phyloP scores from a whole-genome alignment of 1,140 invertebrate genomes.

The Sinonovacula constricta region DNA sequence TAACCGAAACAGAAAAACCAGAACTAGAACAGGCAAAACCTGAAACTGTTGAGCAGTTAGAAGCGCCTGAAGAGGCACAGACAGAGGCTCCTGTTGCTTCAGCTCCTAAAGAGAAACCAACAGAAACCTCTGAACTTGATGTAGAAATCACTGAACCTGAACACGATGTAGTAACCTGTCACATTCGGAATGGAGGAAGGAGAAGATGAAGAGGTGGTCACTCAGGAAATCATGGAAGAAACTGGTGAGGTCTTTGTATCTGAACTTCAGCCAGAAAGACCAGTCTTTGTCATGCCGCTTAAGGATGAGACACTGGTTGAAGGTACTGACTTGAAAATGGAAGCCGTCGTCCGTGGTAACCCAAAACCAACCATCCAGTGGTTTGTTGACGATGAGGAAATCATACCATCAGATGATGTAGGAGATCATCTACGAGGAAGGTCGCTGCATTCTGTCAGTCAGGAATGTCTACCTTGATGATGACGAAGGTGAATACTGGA shows the following conservation, averaged over 20 bases:
- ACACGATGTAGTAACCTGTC: conserved; percentile 45
- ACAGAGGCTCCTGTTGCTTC: too few relatives aligned
- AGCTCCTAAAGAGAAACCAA: conserved; percentile 56
- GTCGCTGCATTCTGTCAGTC: conserved; percentile 69
- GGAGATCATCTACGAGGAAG: conserved; percentile 68
- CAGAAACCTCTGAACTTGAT: conserved; percentile 14
- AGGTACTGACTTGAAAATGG: conserved; percentile 64
- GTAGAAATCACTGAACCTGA: conserved; percentile 44
- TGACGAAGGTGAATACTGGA: conserved; percentile 76
- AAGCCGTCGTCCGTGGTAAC: conserved; percentile 68
- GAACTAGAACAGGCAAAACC: conserved; percentile 26
- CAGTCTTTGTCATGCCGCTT: conserved; percentile 71
- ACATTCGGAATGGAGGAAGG: conserved; percentile 48
- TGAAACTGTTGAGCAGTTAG: conserved; percentile 36
- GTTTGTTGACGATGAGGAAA: conserved; percentile 73
- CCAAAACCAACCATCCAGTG: conserved; percentile 72
- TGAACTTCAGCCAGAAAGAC: conserved; percentile 62
- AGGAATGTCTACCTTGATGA: conserved; percentile 73
- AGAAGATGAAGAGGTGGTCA: conserved; percentile 49
- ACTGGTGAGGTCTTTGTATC: conserved; percentile 38
- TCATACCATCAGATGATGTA: conserved; percentile 70
- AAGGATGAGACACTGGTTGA: conserved; percentile 73
- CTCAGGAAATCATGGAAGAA: conserved; percentile 48
- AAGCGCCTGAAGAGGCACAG: conserved; percentile 35
- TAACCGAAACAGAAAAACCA: conserved; percentile 51